Percentiles rank a stretch among this genome's conserved stretches.
Evolutionary conservation across 1,140 invertebrate species (phyloP).

Genomic region (Proctacanthus coquilletti): DNA sequence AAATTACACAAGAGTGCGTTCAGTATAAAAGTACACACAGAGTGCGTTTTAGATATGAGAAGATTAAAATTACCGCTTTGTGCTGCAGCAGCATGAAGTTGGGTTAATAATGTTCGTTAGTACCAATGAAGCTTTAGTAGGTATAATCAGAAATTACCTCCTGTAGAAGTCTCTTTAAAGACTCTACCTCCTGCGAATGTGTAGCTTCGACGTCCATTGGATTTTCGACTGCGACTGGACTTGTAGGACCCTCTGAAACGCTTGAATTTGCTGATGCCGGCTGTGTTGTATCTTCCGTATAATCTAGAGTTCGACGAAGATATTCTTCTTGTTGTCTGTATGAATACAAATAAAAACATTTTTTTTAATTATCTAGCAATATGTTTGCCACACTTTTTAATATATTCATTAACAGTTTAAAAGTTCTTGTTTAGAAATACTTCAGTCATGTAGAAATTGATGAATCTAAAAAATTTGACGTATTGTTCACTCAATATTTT

Average conservation of each 20-base stretch:
- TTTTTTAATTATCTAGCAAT: too few species aligned
- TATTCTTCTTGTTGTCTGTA: slow-evolving; percentile 30
- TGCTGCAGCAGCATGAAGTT: not conserved
- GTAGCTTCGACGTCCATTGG: slow-evolving; percentile 34
- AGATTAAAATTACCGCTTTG: slow-evolving; percentile 7
- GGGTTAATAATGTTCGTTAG: not conserved
- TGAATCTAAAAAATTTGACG: too few species aligned
- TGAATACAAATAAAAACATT: slow-evolving; percentile 5
- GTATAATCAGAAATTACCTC: too few species aligned
- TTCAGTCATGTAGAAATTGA: not conserved
- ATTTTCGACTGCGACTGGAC: slow-evolving; percentile 33
- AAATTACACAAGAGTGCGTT: too few species aligned
- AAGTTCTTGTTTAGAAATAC: too few species aligned
- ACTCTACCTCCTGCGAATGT: slow-evolving; percentile 40
- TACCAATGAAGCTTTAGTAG: too few species aligned
- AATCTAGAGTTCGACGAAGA: slow-evolving; percentile 28
- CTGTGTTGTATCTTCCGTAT: slow-evolving; percentile 32
- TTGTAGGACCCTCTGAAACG: slow-evolving; percentile 42
- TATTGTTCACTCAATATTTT: too few species aligned
- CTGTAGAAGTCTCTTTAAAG: slow-evolving; percentile 48
- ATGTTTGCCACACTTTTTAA: too few species aligned
- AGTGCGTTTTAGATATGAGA: too few species aligned
- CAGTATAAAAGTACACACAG: too few species aligned
- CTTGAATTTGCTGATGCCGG: slow-evolving; percentile 38
- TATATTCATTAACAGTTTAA: too few species aligned